Evolutionary conservation across 2,797 vertebrate genomes (phyloP).

Genomic region (Sarcophilus harrisii): DNA sequence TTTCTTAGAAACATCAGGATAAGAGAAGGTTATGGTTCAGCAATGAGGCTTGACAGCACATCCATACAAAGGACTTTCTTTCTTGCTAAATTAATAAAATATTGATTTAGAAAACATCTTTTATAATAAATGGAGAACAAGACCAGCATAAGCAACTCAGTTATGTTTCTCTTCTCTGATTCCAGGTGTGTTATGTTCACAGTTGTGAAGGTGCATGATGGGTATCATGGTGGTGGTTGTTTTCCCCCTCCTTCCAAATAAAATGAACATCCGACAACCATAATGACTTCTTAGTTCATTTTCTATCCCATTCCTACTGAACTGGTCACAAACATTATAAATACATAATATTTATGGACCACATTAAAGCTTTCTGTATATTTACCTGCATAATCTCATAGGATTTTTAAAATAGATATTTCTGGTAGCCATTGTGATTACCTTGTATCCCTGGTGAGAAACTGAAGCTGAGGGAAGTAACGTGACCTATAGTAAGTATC

Average conservation of each 20-base stretch:
- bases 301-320: neutral
- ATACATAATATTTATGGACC: neutral
- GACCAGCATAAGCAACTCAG: neutral
- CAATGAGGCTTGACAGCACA: conserved; percentile 37
- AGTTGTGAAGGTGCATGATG: neutral
- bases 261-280: neutral
- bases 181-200: conserved; percentile 43
- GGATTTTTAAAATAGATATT: neutral
- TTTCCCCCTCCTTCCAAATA: neutral
- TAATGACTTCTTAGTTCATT: neutral
- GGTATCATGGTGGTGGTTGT: neutral
- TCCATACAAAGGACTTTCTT: conserved; percentile 34
- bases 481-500: neutral
- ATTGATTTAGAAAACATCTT: conserved; percentile 64
- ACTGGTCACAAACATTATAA: neutral
- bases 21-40: conserved; percentile 55
- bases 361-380: neutral
- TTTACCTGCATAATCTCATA: neutral
- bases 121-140: conserved; percentile 55
- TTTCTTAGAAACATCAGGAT: conserved; percentile 47
- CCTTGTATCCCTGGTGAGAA: neutral
- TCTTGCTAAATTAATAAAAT: conserved; percentile 71
- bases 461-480: neutral
- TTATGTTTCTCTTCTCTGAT: conserved; percentile 14
- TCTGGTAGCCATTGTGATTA: neutral